Evolutionary conservation across 2,113 vertebrate species (phyloP).

Genomic region (Sylvietta virens): DNA sequence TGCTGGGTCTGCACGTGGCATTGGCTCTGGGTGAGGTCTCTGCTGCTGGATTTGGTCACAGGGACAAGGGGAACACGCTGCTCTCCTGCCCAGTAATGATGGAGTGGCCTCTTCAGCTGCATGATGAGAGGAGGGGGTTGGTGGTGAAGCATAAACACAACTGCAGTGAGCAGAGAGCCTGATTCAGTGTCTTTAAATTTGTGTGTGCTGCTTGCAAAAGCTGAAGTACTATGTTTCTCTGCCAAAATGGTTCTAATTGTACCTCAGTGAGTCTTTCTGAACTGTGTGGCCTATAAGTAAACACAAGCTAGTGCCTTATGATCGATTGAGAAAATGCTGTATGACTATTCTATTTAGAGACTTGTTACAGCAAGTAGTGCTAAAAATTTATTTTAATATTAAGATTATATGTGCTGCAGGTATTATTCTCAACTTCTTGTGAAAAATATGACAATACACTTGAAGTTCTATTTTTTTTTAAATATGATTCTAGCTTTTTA

Average conservation of each 20-base stretch:
- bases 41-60: neutral
- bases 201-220: neutral
- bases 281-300: neutral
- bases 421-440: neutral
- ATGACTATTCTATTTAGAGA: neutral
- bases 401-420: neutral
- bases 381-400: neutral
- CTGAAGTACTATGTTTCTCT: neutral
- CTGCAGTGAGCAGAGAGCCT: neutral
- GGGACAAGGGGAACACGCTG: neutral
- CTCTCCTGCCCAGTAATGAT: neutral
- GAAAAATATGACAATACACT: neutral
- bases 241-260: neutral
- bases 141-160: neutral
- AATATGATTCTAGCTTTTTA: neutral
- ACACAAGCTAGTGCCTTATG: neutral
- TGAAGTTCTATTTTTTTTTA: neutral
- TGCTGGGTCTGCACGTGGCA: accelerated
- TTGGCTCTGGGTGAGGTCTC: neutral
- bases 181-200: neutral
- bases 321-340: neutral
- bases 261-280: neutral
- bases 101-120: neutral
- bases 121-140: neutral
- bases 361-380: neutral